A percentile compares a stretch with the other conserved stretches of the same genome.
Conservation (phyloP, 2,113 vertebrate species). For the Lagopus leucura region DNA sequence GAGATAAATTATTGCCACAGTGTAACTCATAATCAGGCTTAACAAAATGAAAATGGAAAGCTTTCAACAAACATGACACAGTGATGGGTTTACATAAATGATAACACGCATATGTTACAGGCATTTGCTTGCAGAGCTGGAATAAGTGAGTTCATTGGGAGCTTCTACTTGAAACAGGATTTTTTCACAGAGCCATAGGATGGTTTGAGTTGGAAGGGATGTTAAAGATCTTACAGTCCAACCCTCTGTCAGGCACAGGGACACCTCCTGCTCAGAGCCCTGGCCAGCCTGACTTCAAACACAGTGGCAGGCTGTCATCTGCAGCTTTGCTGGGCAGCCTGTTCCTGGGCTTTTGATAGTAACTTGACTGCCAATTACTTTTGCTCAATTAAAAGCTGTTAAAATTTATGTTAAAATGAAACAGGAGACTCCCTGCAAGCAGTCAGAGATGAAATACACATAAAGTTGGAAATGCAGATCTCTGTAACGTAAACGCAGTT, state of each 20-base stretch:
- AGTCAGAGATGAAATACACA: background rate
- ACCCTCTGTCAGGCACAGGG: background rate
- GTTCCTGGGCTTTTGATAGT: background rate
- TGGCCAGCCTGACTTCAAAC: background rate
- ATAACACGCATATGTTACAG: too few relatives aligned
- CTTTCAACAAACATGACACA: background rate
- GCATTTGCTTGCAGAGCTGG: background rate
- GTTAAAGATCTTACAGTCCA: background rate
- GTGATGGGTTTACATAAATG: accelerated
- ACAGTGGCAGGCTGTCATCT: background rate
- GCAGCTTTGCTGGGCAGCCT: background rate
- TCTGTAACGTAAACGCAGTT: background rate
- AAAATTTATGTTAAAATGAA: background rate
- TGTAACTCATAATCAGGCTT: too few relatives aligned
- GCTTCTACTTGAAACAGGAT: background rate
- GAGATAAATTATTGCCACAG: too few relatives aligned
- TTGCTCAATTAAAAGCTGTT: background rate
- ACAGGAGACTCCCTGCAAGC: background rate
- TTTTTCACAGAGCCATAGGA: background rate
- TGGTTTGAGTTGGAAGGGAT: background rate
- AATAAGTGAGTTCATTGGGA: background rate
- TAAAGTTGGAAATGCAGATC: background rate
- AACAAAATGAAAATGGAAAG: background rate
- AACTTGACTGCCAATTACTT: background rate
- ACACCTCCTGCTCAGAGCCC: background rate